A percentile compares a stretch with the other conserved stretches of the same genome.
phyloP scores from a whole-genome alignment of 2,113 vertebrate genomes.

The Capricornis sumatraensis region DNA sequence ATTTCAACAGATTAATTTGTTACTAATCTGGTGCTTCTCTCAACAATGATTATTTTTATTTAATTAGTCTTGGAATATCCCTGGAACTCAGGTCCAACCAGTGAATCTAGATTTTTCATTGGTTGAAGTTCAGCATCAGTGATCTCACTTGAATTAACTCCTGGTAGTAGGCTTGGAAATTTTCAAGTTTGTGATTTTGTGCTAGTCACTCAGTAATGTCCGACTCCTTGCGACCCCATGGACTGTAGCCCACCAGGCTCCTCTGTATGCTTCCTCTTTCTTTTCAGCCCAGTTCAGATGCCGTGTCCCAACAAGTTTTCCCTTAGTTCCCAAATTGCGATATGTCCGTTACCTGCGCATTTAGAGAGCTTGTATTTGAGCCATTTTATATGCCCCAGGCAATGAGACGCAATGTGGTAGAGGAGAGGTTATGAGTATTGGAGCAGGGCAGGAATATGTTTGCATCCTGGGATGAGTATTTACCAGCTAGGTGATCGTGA shows the following conservation, averaged over 20 bases:
- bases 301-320: not conserved
- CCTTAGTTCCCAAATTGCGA: not conserved
- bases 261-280: not conserved
- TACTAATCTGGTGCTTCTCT: not conserved
- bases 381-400: not conserved
- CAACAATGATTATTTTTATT: slow-evolving; percentile 16
- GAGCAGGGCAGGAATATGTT: not conserved
- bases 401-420: not conserved
- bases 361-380: not conserved
- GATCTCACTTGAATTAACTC: not conserved
- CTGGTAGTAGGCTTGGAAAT: not conserved
- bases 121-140: not conserved
- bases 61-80: not conserved
- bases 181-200: not conserved
- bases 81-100: not conserved
- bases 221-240: rapidly evolving
- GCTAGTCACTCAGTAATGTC: not conserved
- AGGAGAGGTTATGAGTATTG: not conserved
- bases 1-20: not conserved
- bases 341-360: not conserved
- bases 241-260: not conserved
- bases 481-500: not conserved
- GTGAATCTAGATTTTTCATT: not conserved
- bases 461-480: not conserved
- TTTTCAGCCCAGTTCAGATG: not conserved